Percentiles rank a stretch among this genome's conserved stretches.
phyloP scores from a whole-genome alignment of 2,888 invertebrate species.

The Gari tellinella region DNA sequence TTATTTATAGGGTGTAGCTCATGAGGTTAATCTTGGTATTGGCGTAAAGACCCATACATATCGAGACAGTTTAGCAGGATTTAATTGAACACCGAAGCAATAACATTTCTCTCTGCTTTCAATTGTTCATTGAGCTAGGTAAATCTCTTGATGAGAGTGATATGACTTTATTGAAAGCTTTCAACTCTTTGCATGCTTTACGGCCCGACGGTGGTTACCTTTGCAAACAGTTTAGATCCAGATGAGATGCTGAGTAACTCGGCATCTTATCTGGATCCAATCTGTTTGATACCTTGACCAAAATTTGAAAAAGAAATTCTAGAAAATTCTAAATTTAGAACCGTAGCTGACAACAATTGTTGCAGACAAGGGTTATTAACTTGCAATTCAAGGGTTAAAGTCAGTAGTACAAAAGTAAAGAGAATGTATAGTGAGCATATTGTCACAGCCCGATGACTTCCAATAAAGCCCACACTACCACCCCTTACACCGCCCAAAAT shows the following conservation, averaged over 20 bases:
- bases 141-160: constrained; percentile 25
- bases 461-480: constrained; percentile 38
- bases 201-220: no score
- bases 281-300: no score
- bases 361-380: no score
- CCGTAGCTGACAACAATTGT: no score
- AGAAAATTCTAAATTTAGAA: no score
- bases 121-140: constrained; percentile 24
- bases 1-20: no score
- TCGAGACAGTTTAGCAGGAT: constrained; percentile 19
- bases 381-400: constrained; percentile 30
- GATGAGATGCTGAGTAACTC: no score
- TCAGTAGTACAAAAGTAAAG: constrained; percentile 26
- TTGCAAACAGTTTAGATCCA: no score
- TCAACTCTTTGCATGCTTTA: background rate
- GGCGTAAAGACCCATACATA: constrained; percentile 2
- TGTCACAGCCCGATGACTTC: constrained; percentile 40
- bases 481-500: constrained; percentile 12
- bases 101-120: constrained; percentile 20
- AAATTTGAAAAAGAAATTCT: no score
- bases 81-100: constrained; percentile 19
- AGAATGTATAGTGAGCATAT: constrained; percentile 45
- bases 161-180: constrained; percentile 35
- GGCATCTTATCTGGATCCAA: no score
- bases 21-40: background rate